Percentiles rank a stretch among this genome's conserved stretches.
phyloP scores from a whole-genome alignment of 2,797 vertebrate species.

The Chrysocyon brachyurus region DNA sequence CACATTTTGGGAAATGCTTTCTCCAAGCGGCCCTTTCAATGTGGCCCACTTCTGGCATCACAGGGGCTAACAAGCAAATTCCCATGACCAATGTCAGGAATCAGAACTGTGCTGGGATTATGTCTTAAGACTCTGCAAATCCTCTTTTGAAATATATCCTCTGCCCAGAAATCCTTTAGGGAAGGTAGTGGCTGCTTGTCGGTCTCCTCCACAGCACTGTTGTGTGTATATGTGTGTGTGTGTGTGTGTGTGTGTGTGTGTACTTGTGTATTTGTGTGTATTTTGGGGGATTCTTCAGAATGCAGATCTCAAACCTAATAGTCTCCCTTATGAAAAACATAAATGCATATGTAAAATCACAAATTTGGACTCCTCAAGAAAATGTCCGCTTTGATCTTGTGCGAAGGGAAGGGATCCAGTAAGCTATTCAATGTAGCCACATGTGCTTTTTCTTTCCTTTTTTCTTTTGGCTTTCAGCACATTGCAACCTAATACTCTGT shows the following conservation, averaged over 20 bases:
- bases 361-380: neutral
- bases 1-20: neutral
- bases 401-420: neutral
- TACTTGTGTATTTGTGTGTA: neutral
- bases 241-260: neutral
- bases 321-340: neutral
- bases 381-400: neutral
- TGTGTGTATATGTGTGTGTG: neutral
- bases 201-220: neutral
- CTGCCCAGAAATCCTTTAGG: conserved; percentile 33
- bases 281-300: conserved; percentile 20
- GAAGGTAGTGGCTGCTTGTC: neutral
- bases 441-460: neutral
- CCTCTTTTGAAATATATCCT: conserved; percentile 51
- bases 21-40: neutral
- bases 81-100: conserved; percentile 56
- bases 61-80: neutral
- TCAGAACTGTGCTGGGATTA: conserved; percentile 54
- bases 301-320: neutral
- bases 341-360: neutral
- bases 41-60: neutral
- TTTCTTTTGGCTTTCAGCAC: neutral
- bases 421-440: neutral
- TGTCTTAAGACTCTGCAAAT: conserved; percentile 60
- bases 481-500: neutral